Percentiles rank a stretch among this genome's conserved stretches.
Conservation (phyloP, 2,113 vertebrate species). For the Ia io region DNA sequence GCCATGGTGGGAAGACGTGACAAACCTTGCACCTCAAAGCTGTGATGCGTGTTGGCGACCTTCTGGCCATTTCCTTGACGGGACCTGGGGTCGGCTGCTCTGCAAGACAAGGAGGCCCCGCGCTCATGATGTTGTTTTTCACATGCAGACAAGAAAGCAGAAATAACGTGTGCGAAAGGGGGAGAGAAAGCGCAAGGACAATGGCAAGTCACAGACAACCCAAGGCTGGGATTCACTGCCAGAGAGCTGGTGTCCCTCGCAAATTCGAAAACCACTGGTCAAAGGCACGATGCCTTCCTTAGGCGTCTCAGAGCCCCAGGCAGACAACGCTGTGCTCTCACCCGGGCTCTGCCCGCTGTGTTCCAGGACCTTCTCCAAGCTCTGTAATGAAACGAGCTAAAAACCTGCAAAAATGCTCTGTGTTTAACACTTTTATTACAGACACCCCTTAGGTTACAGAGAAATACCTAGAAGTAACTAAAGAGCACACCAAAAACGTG, state of each 20-base stretch:
- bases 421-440: constrained; percentile 24
- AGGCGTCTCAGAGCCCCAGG: not conserved
- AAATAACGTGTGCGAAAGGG: not conserved
- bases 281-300: not conserved
- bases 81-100: not conserved
- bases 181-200: not conserved
- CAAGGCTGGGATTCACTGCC: not conserved
- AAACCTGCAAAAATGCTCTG: not conserved
- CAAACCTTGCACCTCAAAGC: not conserved
- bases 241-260: not conserved
- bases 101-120: not conserved
- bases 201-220: not conserved
- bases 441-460: not conserved
- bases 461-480: not conserved
- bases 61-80: not conserved
- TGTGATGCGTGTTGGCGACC: not conserved
- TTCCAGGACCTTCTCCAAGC: constrained; percentile 7
- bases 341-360: too few species aligned
- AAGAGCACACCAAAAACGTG: not conserved
- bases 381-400: constrained; percentile 55
- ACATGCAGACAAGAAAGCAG: constrained; percentile 18
- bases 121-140: too few species aligned
- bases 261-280: not conserved
- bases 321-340: too few species aligned
- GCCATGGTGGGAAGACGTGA: not conserved